These are phyloP conservation scores for Meteorus colon DNA, from an alignment of 2,888 invertebrate genomes.

Conservation along the genomic window DNA sequence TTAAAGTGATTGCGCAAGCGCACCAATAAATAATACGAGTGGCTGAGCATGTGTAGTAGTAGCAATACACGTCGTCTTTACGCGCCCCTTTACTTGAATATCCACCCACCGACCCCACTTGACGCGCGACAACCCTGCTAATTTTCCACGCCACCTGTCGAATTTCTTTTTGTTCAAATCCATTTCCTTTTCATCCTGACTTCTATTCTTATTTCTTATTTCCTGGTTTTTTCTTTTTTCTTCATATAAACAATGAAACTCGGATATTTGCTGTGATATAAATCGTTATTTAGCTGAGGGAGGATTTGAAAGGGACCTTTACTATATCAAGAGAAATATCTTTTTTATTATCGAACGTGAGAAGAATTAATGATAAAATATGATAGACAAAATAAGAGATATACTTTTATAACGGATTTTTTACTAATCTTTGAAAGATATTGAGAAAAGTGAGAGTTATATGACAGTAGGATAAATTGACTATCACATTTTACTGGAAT, in stretches of 20 bases:
- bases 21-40: slow-evolving; percentile 14
- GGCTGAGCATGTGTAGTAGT: slow-evolving; percentile 21
- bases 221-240: background rate
- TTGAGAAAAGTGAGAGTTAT: no score
- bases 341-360: no score
- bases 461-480: no score
- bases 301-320: no score
- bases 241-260: background rate
- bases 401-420: no score
- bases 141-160: slow-evolving; percentile 37
- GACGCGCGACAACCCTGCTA: slow-evolving; percentile 27
- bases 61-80: slow-evolving; percentile 25
- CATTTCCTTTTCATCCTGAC: background rate
- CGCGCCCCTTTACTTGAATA: slow-evolving; percentile 17
- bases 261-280: no score
- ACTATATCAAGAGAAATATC: no score
- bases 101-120: slow-evolving; percentile 10
- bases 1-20: slow-evolving; percentile 21
- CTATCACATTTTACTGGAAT: no score
- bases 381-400: no score
- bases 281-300: no score
- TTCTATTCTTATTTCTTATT: background rate
- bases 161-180: slow-evolving; percentile 9
- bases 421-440: no score
- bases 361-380: no score